Base-by-base conservation (phyloP, 2,888 invertebrate species). In the Drosophila incognita region DNA sequence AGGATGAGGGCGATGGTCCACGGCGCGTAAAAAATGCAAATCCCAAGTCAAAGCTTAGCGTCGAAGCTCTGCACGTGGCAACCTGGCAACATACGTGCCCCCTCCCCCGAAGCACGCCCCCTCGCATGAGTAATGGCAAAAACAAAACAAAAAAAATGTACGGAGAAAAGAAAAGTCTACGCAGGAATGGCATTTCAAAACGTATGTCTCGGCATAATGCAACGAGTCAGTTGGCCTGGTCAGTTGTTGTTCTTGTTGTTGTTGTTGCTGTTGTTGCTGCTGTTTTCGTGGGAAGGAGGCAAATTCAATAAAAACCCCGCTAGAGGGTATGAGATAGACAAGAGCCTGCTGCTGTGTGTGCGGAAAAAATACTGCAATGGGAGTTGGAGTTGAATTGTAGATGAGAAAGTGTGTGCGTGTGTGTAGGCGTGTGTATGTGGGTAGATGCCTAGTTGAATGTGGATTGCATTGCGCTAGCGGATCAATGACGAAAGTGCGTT, bases 31-130 rank as follows among this genome's bases (percentile, higher is more conserved):
- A 89, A 90, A 89, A 84, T 82, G 90, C 89, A 92, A 91, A 91
- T 91, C 91, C 91, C 92, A 80, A 91, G 91, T 91, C 89, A 91
- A 89, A 90, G 91, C 91, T 92, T 91, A 90, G 87, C 83, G 78
- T 76, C 78, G 76, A 71, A 58, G 76, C 79, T 60, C 78, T 71
- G 90, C 78, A 88, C 90, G 89, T 89, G 88, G 85, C 89, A 85
- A 76, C 85, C 86, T 73, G 85, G 81, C 86, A 85, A 85, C 84
- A 83, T 73, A 72, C 74, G 62, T 65, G 70, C 58, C 54, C 36
- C 49, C 31, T 8, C 5, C n/a, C 13, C 46, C 13, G 21, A 13
- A 21, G 7, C 31, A 13, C 24, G 33, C 62, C 62, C 53, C 36
- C 54, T 8, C 7, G 18, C 27, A 70, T 60, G 83, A 81, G 86